A percentile compares a stretch with the other conserved stretches of the same genome.
Evolutionary conservation across 2,888 invertebrate species (phyloP).

Genomic region (Rugalucina vietnamica): DNA sequence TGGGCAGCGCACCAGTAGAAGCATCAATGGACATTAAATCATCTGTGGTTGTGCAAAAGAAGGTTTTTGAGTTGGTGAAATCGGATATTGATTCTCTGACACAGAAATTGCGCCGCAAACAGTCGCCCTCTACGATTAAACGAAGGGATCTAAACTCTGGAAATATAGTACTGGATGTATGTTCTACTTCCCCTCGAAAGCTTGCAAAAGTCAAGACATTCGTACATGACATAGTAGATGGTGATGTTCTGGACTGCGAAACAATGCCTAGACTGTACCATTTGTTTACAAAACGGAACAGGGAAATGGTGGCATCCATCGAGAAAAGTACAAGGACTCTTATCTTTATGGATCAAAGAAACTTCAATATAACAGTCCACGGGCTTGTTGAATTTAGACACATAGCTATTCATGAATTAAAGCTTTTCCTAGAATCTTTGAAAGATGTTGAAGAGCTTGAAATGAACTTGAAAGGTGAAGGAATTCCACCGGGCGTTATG

Average conservation of each 20-base stretch:
- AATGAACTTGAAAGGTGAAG: constrained; percentile 57
- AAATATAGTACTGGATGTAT: constrained; percentile 58
- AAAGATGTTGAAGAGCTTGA: constrained; percentile 26
- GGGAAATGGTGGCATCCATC: constrained; percentile 42
- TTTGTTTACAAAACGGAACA: constrained; percentile 60
- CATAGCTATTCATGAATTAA: constrained; percentile 21
- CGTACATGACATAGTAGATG: constrained; percentile 57
- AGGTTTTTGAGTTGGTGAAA: constrained; percentile 51
- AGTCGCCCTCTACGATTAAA: constrained; percentile 16
- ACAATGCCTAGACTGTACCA: constrained; percentile 22
- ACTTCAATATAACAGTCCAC: constrained; percentile 56
- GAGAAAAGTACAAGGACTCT: constrained; percentile 50
- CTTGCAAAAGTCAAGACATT: constrained; percentile 52
- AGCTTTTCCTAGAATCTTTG: neutral
- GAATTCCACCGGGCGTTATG: constrained; percentile 70
- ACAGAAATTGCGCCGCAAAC: neutral
- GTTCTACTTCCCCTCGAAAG: constrained; percentile 49
- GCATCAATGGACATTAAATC: constrained; percentile 50
- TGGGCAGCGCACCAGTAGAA: constrained; percentile 17
- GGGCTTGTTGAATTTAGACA: constrained; percentile 46
- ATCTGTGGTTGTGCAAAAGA: constrained; percentile 44
- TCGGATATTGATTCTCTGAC: constrained; percentile 48
- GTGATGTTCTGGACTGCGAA: constrained; percentile 57
- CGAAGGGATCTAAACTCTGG: constrained; percentile 50
- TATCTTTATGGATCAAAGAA: constrained; percentile 61